A percentile compares a stretch with the other conserved stretches of the same genome.
phyloP scores from a whole-genome alignment of 1,140 invertebrate species.

The Stenopsyche tienmushanensis region DNA sequence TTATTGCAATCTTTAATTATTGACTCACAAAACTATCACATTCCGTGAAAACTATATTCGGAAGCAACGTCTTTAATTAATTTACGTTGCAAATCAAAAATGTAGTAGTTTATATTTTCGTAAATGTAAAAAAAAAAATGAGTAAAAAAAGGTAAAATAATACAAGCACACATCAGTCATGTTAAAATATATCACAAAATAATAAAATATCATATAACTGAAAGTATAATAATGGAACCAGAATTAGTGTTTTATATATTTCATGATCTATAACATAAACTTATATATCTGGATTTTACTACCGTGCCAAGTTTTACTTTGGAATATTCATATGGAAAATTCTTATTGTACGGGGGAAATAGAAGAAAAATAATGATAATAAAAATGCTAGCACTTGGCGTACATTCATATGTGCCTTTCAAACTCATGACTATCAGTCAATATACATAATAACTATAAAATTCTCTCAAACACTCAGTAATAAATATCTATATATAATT shows the following conservation, averaged over 20 bases:
- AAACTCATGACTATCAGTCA: background rate
- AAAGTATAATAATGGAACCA: background rate
- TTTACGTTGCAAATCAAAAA: slow-evolving; percentile 1
- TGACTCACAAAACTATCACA: background rate
- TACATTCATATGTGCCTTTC: background rate
- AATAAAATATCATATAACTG: slow-evolving; percentile 2
- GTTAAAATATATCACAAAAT: slow-evolving; percentile 12
- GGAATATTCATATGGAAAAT: background rate
- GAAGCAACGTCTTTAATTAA: slow-evolving; percentile 1
- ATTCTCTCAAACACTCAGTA: background rate
- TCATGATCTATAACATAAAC: background rate
- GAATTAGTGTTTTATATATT: background rate
- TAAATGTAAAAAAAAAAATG: slow-evolving; percentile 1
- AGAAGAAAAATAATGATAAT: background rate
- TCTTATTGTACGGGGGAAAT: background rate
- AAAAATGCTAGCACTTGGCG: background rate
- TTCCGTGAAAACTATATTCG: background rate
- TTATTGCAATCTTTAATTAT: no score
- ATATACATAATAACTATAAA: background rate
- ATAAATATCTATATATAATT: background rate
- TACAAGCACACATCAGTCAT: slow-evolving; percentile 16
- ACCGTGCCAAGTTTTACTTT: background rate
- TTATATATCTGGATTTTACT: background rate
- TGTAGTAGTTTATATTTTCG: background rate
- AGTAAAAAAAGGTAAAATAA: slow-evolving; percentile 10